Evolutionary conservation across 2,888 invertebrate genomes (phyloP).

Genomic region (Noctuana brunneofusca): DNA sequence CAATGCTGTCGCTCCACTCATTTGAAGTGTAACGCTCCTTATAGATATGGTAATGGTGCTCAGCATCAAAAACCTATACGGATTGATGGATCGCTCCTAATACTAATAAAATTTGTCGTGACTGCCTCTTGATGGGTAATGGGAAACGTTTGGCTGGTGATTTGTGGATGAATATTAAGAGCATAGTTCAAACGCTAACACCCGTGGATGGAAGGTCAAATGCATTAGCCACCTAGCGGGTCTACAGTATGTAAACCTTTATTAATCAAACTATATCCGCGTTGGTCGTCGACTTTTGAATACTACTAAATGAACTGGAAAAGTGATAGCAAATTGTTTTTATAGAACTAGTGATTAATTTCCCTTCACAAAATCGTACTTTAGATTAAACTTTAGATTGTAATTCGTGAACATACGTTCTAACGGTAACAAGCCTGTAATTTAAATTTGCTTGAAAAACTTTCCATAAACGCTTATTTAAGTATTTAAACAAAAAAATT

Average conservation of each 20-base stretch:
- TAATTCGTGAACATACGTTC: background rate
- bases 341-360: constrained; percentile 9
- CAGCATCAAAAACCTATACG: constrained; percentile 46
- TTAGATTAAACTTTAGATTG: background rate
- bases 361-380: background rate
- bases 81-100: constrained; percentile 69
- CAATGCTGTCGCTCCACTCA: constrained; percentile 37
- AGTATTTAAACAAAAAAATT: background rate
- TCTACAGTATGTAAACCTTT: constrained; percentile 61
- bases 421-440: background rate
- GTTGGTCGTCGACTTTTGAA: constrained; percentile 22
- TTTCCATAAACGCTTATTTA: background rate
- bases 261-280: constrained; percentile 63
- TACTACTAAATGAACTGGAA: constrained; percentile 24
- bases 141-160: constrained; percentile 71
- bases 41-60: constrained; percentile 60
- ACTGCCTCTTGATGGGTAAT: constrained; percentile 73
- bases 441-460: background rate
- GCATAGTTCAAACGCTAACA: constrained; percentile 77
- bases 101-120: constrained; percentile 79
- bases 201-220: constrained; percentile 74
- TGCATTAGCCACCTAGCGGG: constrained; percentile 80
- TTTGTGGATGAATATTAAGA: constrained; percentile 75
- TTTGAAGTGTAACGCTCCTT: constrained; percentile 31
- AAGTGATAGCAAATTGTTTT: constrained; percentile 22